Percentiles rank a stretch among this genome's conserved stretches.
Evolutionary conservation across 23 tunicate species (phyloP).

Genomic region (Ciona savignyi): DNA sequence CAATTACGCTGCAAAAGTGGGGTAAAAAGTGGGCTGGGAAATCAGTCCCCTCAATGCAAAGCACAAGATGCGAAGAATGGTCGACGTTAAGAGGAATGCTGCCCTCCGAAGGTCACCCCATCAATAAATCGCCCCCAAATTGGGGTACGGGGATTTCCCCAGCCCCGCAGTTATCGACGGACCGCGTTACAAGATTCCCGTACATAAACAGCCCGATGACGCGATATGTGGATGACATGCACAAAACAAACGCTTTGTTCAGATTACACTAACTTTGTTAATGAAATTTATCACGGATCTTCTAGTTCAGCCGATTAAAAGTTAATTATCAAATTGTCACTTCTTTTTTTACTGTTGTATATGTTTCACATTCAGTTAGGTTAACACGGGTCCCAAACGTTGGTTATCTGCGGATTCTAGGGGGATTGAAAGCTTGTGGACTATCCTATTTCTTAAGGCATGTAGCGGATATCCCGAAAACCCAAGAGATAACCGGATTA

Average conservation of each 20-base stretch:
- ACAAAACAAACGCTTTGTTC: constrained; percentile 31
- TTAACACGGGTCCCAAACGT: too few relatives aligned
- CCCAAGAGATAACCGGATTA: too few relatives aligned
- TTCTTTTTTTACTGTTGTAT: too few relatives aligned
- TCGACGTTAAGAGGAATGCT: constrained; percentile 64
- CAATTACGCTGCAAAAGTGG: constrained; percentile 27
- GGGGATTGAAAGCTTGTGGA: background rate
- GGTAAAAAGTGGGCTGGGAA: constrained; percentile 44
- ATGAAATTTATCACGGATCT: too few relatives aligned
- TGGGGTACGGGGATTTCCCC: constrained; percentile 71
- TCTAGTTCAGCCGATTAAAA: too few relatives aligned
- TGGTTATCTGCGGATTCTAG: background rate
- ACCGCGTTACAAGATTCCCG: constrained; percentile 33
- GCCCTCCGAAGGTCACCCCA: constrained; percentile 66
- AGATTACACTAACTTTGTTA: constrained; percentile 24
- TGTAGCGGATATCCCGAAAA: too few relatives aligned
- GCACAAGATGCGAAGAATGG: constrained; percentile 91
- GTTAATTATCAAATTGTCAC: too few relatives aligned
- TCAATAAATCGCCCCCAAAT: constrained; percentile 29
- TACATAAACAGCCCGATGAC: constrained; percentile 69
- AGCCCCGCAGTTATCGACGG: constrained; percentile 29
- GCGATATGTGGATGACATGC: constrained; percentile 40
- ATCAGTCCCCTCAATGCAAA: constrained; percentile 18
- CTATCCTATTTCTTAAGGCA: too few relatives aligned
- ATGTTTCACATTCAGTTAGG: too few relatives aligned